Base-by-base conservation (phyloP, 2,888 invertebrate species). In the Melinaea menophilus region DNA sequence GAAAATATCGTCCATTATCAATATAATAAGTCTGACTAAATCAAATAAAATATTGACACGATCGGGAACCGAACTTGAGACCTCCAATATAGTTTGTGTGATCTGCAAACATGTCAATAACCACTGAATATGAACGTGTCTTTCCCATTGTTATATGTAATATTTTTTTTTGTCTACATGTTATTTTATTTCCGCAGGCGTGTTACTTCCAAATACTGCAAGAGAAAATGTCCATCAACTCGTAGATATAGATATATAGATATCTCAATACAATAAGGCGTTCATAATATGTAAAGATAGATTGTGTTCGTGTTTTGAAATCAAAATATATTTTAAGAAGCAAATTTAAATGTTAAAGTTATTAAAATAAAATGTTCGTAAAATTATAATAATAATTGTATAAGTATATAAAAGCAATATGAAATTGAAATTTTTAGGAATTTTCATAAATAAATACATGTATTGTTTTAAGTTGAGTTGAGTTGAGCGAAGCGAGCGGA, bases 121-220 rank as follows among this genome's bases (percentile, higher is more conserved):
- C 22, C 22, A 22, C 22, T 22, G 22, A 22, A 22, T 22, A 22
- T 22, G 22, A 22, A 22, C 1, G 22, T 22, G 37, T 7, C 7
- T 37, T 4, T 37, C 7, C 4, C 37, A 37, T 37, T 37, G 5
- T 5, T 41, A 9, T 41, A 41, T 41, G 11, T 9, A 41, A 41
- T 41, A 9, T 3, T 2, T 41, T 3, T 41, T 41, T 11, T 41
- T 9, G 7, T 41, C 41, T 9, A 1, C 2, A 57, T 54, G 5
- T 37, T n/a, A 45, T 56, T 12, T 54, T 5, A 34, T 62, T 62
- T 67, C 61, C 67, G 9, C 90, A 95, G 94, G 95, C 95, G 12
- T 94, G 94, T 79, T 95, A 95, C 83, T 94, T 94, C 78, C 95
- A 95, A 90, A 95, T 95, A 74, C 91, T 95, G 12, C 94, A 94